phyloP scores from a whole-genome alignment of 1,140 invertebrate species.

The Acarapis woodi region DNA sequence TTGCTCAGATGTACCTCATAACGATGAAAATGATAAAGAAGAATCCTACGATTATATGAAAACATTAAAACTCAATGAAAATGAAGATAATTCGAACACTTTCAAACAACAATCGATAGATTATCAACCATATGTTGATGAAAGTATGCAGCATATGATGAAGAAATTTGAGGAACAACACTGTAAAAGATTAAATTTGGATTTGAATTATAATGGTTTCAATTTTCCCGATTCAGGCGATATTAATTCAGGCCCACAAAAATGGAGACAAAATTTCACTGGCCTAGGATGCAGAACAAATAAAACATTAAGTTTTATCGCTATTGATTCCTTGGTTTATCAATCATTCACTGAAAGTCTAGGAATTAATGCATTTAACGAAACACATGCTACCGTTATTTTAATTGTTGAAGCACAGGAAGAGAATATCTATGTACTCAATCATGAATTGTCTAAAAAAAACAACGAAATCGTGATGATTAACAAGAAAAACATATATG shows the following conservation, averaged over 20 bases:
- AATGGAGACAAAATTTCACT: conserved; percentile 13
- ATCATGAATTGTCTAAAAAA: conserved; percentile 4
- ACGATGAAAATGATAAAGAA: neutral
- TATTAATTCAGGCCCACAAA: neutral
- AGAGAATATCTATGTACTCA: conserved; percentile 6
- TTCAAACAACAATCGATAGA: too few relatives aligned
- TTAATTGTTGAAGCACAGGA: conserved; percentile 32
- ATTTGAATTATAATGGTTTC: conserved; percentile 12
- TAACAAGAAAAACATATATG: conserved; percentile 9
- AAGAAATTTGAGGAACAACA: conserved; percentile 10
- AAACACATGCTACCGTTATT: conserved; percentile 30
- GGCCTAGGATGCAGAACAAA: conserved; percentile 29
- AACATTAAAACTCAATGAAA: too few relatives aligned
- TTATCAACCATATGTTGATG: too few relatives aligned
- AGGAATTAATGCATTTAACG: conserved; percentile 20
- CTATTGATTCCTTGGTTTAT: conserved; percentile 34
- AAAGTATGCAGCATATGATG: conserved; percentile 11
- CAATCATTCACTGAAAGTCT: conserved; percentile 37
- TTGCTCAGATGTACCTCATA: conserved; percentile 4
- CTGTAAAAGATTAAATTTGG: conserved; percentile 10
- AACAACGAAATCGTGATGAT: conserved; percentile 1
- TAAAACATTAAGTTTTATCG: conserved; percentile 31
- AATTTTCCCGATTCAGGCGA: conserved; percentile 11
- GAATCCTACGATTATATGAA: neutral
- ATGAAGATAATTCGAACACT: neutral